Evolutionary conservation across 2,797 vertebrate species (phyloP), one percentile per base, ranked within the genome.

Genomic region (Acipenser oxyrinchus): DNA sequence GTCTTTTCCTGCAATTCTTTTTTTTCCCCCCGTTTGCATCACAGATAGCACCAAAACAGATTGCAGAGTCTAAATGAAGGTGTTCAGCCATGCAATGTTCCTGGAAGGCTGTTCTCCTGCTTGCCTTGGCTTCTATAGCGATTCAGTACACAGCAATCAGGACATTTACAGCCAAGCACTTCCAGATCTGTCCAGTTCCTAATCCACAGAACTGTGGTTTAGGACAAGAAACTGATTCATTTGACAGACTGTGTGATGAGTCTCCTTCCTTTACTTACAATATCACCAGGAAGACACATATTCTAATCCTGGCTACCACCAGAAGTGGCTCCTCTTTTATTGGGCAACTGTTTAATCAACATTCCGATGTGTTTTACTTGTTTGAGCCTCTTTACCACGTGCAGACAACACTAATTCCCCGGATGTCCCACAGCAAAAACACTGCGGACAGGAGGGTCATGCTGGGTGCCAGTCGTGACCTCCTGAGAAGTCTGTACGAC

Each of bases 81-180:
- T 88, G 84, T 85, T 85, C 90, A 92, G 94, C 89, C 94, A 97
- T 97, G 95, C 93, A 96, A 89, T 97, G 95, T 91, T 96, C 95
- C 84, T 97, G 95, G 95, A 97, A 97, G 93, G 92, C 93, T 81
- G 93, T 97, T 85, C 90, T 97, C 83, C 88, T 97, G 81, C 88
- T 97, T 77, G 95, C 93, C 76, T 88, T 96, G 90, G 94, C 94
- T 78, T 96, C 95, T 76, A 93, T 97, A 37, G 95, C 93, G 70
- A 95, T 97, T 81, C 95, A 97, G 84, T 97, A 97, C 87, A 97
- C 94, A 3, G 95, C 95, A 76, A 96, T 97, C 80, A 93, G 93
- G 71, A 97, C 94, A 7, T 93, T 97, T 82, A 95, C 93, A 0
- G 92, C 94, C 84, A 95, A 92, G 82, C 93, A 94, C 77, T 94